phyloP scores from a whole-genome alignment of 2,113 vertebrate species.

The Datnioides undecimradiatus region DNA sequence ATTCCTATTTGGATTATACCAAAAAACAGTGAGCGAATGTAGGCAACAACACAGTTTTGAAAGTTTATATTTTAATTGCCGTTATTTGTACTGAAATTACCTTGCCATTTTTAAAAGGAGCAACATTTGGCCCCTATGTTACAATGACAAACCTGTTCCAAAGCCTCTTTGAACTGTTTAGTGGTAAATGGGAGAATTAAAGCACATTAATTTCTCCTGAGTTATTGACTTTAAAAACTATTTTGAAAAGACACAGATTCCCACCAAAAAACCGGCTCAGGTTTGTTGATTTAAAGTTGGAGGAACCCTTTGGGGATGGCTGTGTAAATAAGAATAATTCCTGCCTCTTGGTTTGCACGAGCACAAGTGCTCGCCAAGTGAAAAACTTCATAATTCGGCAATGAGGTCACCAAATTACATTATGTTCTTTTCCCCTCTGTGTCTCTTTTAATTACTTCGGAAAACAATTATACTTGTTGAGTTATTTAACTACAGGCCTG shows the following conservation, averaged over 20 bases:
- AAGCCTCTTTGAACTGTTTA: slow-evolving; percentile 43
- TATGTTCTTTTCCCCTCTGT: slow-evolving; percentile 91
- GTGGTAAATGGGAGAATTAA: slow-evolving; percentile 68
- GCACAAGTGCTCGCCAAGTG: slow-evolving; percentile 88
- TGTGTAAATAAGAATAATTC: slow-evolving; percentile 91
- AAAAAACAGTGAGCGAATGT: slow-evolving; percentile 6
- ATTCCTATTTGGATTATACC: slow-evolving; percentile 45
- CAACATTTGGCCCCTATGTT: slow-evolving; percentile 49
- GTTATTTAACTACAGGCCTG: slow-evolving; percentile 90
- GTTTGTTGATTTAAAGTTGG: slow-evolving; percentile 88
- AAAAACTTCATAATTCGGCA: slow-evolving; percentile 91
- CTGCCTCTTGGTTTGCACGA: slow-evolving; percentile 87
- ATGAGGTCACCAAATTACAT: slow-evolving; percentile 94
- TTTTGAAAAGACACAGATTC: slow-evolving; percentile 85
- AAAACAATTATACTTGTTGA: slow-evolving; percentile 91
- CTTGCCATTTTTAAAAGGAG: slow-evolving; percentile 44
- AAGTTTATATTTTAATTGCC: slow-evolving; percentile 42
- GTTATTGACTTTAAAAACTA: slow-evolving; percentile 69
- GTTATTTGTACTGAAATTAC: slow-evolving; percentile 55
- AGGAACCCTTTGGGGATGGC: slow-evolving; percentile 89
- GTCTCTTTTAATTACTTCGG: slow-evolving; percentile 91
- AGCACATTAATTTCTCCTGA: slow-evolving; percentile 74
- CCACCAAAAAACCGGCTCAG: slow-evolving; percentile 84
- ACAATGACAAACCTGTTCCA: slow-evolving; percentile 49
- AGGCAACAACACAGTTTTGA: neutral